These are phyloP conservation scores for Scaptomyza caliginosa DNA, from an alignment of 2,888 invertebrate species.

Conservation along the genomic window DNA sequence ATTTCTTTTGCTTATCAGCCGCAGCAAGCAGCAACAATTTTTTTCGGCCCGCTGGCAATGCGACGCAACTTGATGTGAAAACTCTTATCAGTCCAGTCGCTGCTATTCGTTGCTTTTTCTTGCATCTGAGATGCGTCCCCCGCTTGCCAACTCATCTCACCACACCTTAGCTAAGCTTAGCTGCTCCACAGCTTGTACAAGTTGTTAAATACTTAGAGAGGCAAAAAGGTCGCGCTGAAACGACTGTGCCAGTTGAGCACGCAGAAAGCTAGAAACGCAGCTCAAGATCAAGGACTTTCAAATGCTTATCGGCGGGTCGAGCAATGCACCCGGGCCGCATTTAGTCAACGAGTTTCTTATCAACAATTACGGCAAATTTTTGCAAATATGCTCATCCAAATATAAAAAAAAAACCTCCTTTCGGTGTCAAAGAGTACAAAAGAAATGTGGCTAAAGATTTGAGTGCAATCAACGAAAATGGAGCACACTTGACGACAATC, in stretches of 20 bases:
- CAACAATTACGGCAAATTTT: conserved; percentile 36
- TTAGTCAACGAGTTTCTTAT: conserved; percentile 76
- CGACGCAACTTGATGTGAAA: conserved; percentile 41
- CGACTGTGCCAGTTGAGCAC: conserved; percentile 55
- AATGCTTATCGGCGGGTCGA: conserved; percentile 72
- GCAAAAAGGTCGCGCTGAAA: conserved; percentile 36
- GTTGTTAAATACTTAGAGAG: conserved; percentile 16
- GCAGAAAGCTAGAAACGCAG: conserved; percentile 51
- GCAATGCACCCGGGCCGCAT: conserved; percentile 77
- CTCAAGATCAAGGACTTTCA: conserved; percentile 79
- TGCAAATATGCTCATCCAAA: conserved; percentile 5
- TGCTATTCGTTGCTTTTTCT: conserved; percentile 28
- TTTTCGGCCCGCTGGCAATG: conserved; percentile 36
- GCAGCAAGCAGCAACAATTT: conserved; percentile 10
- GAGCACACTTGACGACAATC: conserved; percentile 26
- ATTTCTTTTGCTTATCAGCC: conserved; percentile 29
- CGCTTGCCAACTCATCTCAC: not conserved
- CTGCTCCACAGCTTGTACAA: not conserved
- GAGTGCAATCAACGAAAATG: conserved; percentile 11
- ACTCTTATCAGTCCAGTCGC: conserved; percentile 47
- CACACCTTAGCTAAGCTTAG: not conserved
- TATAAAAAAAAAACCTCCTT: conserved; percentile 27
- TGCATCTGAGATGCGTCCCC: conserved; percentile 39
- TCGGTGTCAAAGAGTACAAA: conserved; percentile 52
- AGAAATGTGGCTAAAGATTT: not conserved